These are phyloP conservation scores for Volucella inanis DNA, from an alignment of 2,888 invertebrate species.

Conservation along the genomic window DNA sequence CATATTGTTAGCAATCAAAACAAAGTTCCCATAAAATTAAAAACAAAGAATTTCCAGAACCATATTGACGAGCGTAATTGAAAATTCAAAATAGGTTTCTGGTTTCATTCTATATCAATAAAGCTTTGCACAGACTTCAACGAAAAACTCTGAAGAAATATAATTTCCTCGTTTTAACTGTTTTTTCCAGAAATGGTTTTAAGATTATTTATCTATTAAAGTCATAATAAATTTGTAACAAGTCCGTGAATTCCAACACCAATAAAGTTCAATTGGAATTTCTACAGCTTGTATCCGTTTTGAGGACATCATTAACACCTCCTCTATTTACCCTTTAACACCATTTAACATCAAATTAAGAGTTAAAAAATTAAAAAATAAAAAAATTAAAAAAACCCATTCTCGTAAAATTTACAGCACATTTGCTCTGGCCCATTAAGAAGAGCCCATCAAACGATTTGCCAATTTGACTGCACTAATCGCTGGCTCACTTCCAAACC, in stretches of 20 bases:
- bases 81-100: too few relatives aligned
- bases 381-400: background rate
- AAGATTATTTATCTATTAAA: too few relatives aligned
- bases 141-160: too few relatives aligned
- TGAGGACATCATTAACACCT: conserved; percentile 50
- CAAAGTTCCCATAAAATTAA: too few relatives aligned
- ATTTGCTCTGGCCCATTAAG: conserved; percentile 41
- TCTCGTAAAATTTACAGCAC: conserved; percentile 53
- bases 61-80: too few relatives aligned
- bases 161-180: too few relatives aligned
- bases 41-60: too few relatives aligned
- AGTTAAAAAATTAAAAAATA: conserved; percentile 19
- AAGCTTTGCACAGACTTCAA: too few relatives aligned
- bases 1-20: too few relatives aligned
- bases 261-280: conserved; percentile 48
- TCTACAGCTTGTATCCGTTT: conserved; percentile 38
- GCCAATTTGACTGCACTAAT: conserved; percentile 60
- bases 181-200: too few relatives aligned
- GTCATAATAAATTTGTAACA: too few relatives aligned
- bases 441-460: conserved; percentile 32
- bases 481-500: conserved; percentile 63
- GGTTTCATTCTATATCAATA: too few relatives aligned
- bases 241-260: background rate
- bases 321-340: conserved; percentile 56
- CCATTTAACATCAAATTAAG: conserved; percentile 50